Base-by-base conservation (phyloP, 2,113 vertebrate genomes). In the Strix aluco region DNA sequence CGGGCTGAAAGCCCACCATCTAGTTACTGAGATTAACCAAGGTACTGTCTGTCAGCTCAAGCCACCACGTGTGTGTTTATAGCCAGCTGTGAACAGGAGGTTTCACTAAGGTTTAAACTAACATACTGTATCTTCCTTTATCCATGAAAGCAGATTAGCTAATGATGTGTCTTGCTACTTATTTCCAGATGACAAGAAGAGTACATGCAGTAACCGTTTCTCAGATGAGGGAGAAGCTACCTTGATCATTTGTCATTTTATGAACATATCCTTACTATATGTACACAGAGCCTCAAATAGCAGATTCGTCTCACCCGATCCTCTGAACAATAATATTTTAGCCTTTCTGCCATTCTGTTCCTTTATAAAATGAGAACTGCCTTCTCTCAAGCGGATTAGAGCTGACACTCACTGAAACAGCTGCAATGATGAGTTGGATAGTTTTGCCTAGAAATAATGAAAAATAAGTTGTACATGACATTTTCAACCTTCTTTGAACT, bases 401-500 rank as follows among this genome's bases (percentile, higher is more conserved):
- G 23, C 36, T 69, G 70, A 85, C 58, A 72, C 32, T 67, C 57
- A 77, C 44, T 89, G 61, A 47, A 93, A 88, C 0, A 1, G 61
- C 47, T 92, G 44, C 75, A 71, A 3, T 44, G 52, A 74, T 36
- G 44, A 92, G 52, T 19, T 57, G 61, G 22, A 75, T 38, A 63
- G 62, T 40, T 57, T 61, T 13, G 15, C 32, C 27, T 40, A 55
- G n/a, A 10, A 94, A 75, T 51, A 94, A 96, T 40, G 58, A 95
- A 95, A 96, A 87, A 9, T 49, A 94, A 94, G 46, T 55, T 46
- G 58, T 46, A 85, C 1, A 2, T 25, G 66, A 72, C 44, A 87
- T 89, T 96, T 95, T 92, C 67, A 91, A 75, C 73, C 73, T 73
- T 51, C 10, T 40, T 83, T 81, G 58, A 94, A 79, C 52, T 84